phyloP scores from a whole-genome alignment of 2,888 invertebrate species.

The Erannis defoliaria region DNA sequence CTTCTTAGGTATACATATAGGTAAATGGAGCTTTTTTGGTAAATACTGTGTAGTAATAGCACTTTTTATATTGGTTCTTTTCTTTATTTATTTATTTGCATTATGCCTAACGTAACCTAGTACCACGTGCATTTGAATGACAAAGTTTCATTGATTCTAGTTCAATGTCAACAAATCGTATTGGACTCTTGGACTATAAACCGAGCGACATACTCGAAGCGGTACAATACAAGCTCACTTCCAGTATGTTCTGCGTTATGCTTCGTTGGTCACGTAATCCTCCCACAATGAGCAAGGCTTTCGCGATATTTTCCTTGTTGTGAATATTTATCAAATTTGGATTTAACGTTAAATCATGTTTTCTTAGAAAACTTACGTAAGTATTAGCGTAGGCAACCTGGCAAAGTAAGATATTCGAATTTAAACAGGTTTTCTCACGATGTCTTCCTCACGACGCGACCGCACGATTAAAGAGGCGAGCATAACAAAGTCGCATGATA shows the following conservation, averaged over 20 bases:
- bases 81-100: not conserved
- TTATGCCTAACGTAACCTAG: not conserved
- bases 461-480: too few relatives aligned
- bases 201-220: not conserved
- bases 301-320: slow-evolving; percentile 1
- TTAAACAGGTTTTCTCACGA: too few relatives aligned
- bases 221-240: slow-evolving; percentile 4
- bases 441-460: too few relatives aligned
- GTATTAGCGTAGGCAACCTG: too few relatives aligned
- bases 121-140: slow-evolving; percentile 17
- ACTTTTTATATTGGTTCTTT: too few relatives aligned
- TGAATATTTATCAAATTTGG: too few relatives aligned
- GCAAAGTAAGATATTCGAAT: too few relatives aligned
- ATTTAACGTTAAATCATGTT: too few relatives aligned
- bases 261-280: slow-evolving; percentile 19
- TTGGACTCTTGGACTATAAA: slow-evolving; percentile 21
- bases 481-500: too few relatives aligned
- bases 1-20: not conserved
- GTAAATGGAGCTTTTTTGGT: not conserved
- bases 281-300: slow-evolving; percentile 14
- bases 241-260: slow-evolving; percentile 24
- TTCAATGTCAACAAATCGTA: slow-evolving; percentile 14
- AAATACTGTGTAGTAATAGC: not conserved
- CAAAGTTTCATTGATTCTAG: slow-evolving; percentile 26
- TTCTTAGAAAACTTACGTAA: too few relatives aligned